Conservation (phyloP, 2,888 invertebrate species). For the Heliconius sara region DNA sequence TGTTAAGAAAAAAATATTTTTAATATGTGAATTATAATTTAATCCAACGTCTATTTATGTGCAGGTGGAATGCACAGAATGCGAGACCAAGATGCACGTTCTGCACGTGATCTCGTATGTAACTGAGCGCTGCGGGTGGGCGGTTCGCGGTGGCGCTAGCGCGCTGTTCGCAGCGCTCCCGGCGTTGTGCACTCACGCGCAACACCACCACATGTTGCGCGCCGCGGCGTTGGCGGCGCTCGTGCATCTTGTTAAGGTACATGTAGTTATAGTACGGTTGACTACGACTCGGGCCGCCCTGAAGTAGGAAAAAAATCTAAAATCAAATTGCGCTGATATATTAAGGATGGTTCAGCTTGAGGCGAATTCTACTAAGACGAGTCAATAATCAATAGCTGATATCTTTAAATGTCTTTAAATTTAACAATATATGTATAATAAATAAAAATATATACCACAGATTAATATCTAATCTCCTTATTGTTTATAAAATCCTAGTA, state of each 20-base stretch:
- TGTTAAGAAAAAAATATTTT: not conserved
- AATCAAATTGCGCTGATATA: no score
- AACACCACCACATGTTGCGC: constrained; percentile 93
- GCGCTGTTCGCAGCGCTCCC: constrained; percentile 92
- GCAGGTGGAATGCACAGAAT: constrained; percentile 93
- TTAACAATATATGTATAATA: no score
- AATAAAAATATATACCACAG: no score
- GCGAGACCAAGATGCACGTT: constrained; percentile 98
- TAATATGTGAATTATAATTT: not conserved
- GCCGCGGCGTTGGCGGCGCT: constrained; percentile 95
- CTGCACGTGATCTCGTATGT: constrained; percentile 94
- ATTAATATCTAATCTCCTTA: not conserved
- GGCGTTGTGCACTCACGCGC: constrained; percentile 93
- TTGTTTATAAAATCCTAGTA: constrained; percentile 8
- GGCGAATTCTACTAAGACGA: no score
- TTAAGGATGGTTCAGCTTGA: no score
- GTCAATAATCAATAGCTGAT: no score
- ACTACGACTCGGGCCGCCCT: no score
- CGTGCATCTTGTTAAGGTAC: constrained; percentile 92
- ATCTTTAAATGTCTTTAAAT: no score
- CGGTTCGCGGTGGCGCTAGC: constrained; percentile 88
- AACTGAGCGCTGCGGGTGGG: constrained; percentile 92
- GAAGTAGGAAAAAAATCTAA: no score
- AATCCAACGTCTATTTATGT: constrained; percentile 58
- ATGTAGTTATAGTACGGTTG: no score